Evolutionary conservation across 2,888 invertebrate species (phyloP), one percentile per base, ranked within the genome.

Genomic region (Hyppa rectilinea): DNA sequence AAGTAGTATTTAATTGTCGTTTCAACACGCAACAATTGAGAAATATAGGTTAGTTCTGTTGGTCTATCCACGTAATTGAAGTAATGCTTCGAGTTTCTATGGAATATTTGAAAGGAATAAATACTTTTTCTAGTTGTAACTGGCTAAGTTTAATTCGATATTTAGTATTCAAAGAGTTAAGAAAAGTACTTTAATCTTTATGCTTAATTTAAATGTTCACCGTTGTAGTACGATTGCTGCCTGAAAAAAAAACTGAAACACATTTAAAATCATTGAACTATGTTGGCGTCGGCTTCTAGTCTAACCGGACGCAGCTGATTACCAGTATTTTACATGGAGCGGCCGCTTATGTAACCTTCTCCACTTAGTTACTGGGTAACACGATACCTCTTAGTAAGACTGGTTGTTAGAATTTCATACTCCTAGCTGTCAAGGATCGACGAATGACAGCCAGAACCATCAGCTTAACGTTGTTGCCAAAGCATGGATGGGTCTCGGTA

Each of bases 1-100:
- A 92, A 94, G 92, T 92, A 89, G 89, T 89, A 92, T 94, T 93
- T 94, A 93, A 94, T 93, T 93, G 92, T 90, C 90, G 88, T 90
- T 88, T 88, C 91, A 89, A 85, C 91, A 91, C 88, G 90, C 90
- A 85, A 89, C 90, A 89, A 91, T 91, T 91, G 89, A 87, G 81
- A 91, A 70, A 92, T 90, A 86, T 90, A 89, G 91, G 89, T 89
- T 89, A 88, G 82, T 81, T 86, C 87, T 83, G 36, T 43, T 52
- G 29, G 29, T 77, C 40, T 49, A 34, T 2, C 14, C n/a, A 31
- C 71, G 49, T 77, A 43, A 56, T 77, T 56, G 36, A n/a, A 69
- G 55, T 72, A 69, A 83, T 65, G 43, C 50, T 72, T 74, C 60
- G 38, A 66, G 43, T 67, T 58, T 62, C 55, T 69, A 47, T 17